Percentiles rank a stretch among this genome's conserved stretches.
Evolutionary conservation across 2,113 vertebrate genomes (phyloP).

Genomic region (Colinus virginianus): DNA sequence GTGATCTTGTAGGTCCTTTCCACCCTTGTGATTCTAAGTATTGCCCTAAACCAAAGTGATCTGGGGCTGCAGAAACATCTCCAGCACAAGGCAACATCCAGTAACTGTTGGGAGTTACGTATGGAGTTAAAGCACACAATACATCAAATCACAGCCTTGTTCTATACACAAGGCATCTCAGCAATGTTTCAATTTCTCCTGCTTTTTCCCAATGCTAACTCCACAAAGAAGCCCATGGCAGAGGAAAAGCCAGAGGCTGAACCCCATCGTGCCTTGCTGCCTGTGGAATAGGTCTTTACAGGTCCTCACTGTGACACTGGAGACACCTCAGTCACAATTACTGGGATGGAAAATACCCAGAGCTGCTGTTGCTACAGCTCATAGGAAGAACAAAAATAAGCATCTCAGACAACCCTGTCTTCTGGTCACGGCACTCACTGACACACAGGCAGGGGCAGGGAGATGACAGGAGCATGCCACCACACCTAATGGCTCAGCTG

Average conservation of each 20-base stretch:
- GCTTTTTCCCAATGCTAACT: not conserved
- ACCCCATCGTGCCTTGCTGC: not conserved
- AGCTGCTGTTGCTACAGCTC: not conserved
- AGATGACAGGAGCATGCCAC: not conserved
- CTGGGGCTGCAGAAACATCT: fast-evolving
- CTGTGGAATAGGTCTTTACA: not conserved
- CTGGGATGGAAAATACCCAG: fast-evolving
- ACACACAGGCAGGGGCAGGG: not conserved
- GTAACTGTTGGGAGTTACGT: fast-evolving
- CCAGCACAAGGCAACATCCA: not conserved
- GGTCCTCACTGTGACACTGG: no score
- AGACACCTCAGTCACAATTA: not conserved
- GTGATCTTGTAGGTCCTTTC: no score
- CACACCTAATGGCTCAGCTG: not conserved
- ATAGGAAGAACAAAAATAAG: not conserved
- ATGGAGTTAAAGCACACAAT: not conserved
- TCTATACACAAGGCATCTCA: fast-evolving
- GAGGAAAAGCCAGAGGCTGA: not conserved
- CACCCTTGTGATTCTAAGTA: not conserved
- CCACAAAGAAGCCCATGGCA: not conserved
- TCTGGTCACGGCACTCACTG: not conserved
- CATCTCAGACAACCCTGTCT: not conserved
- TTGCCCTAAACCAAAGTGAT: not conserved
- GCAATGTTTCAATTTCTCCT: not conserved
- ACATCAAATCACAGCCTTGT: not conserved